Evolutionary conservation across 1,140 invertebrate species (phyloP).

Genomic region (Holcopasites calliopsidis): DNA sequence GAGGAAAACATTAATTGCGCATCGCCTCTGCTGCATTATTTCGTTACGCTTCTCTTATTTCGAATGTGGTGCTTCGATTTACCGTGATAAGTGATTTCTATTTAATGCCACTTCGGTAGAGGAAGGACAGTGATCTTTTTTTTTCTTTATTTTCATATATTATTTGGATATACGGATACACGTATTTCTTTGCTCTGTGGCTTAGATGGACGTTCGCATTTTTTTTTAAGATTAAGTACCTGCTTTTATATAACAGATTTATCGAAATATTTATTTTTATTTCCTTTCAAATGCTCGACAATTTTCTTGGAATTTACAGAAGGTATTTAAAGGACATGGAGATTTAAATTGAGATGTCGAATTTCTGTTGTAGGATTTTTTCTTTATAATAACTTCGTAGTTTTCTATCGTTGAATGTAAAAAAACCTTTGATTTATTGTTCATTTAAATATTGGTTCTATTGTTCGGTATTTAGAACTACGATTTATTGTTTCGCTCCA

Average conservation of each 20-base stretch:
- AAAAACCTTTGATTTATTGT: too few species aligned
- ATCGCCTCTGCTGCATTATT: slow-evolving; percentile 55
- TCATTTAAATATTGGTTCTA: too few species aligned
- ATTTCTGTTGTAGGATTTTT: background rate
- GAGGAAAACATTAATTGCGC: slow-evolving; percentile 64
- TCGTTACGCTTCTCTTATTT: slow-evolving; percentile 52
- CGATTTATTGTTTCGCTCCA: background rate
- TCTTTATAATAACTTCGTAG: too few species aligned
- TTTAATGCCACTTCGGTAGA: slow-evolving; percentile 20
- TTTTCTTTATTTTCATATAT: slow-evolving; percentile 23
- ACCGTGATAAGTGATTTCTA: slow-evolving; percentile 20
- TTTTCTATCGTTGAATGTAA: too few species aligned
- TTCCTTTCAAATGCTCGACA: background rate
- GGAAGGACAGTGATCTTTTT: slow-evolving; percentile 25
- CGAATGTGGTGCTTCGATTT: slow-evolving; percentile 41
- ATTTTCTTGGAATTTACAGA: too few species aligned
- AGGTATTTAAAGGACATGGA: background rate
- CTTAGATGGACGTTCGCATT: background rate
- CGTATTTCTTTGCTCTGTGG: background rate
- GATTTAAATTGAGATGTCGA: background rate
- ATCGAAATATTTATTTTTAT: background rate
- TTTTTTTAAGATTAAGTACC: background rate
- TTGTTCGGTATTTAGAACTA: background rate
- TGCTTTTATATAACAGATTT: slow-evolving; percentile 15
- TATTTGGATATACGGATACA: slow-evolving; percentile 5